Percentiles rank a stretch among this genome's conserved stretches.
Conservation (phyloP, 2,888 invertebrate species). For the Epiperipatus broadwayi region DNA sequence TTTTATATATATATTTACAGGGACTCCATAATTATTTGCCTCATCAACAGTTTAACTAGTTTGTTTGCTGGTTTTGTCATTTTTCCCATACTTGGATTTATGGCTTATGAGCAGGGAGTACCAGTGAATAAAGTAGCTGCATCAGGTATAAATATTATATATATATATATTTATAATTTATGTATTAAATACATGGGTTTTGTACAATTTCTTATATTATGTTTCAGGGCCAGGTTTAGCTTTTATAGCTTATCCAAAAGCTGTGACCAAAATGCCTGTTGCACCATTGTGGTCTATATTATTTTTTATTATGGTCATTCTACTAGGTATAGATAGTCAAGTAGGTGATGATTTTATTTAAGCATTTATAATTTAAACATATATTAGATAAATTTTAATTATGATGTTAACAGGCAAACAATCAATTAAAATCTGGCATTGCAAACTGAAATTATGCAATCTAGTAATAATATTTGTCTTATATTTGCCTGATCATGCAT, state of each 20-base stretch:
- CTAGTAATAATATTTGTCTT: no score
- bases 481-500: neutral
- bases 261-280: constrained; percentile 39
- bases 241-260: constrained; percentile 41
- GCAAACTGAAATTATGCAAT: no score
- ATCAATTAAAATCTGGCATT: no score
- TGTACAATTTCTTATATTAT: constrained; percentile 12
- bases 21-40: constrained; percentile 31
- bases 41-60: constrained; percentile 34
- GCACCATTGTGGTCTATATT: constrained; percentile 42
- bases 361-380: no score
- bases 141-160: constrained; percentile 19
- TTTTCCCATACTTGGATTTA: constrained; percentile 38
- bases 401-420: no score
- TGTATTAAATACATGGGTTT: constrained; percentile 14
- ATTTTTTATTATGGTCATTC: constrained; percentile 45
- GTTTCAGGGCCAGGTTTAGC: constrained; percentile 36
- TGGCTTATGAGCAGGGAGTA: constrained; percentile 32
- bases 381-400: no score
- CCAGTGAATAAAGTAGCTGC: constrained; percentile 25
- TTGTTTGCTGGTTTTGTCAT: constrained; percentile 37
- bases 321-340: constrained; percentile 43
- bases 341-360: constrained; percentile 22
- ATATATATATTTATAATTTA: neutral
- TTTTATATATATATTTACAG: constrained; percentile 27